phyloP scores from a whole-genome alignment of 2,113 vertebrate species.

The Anthoscopus minutus region DNA sequence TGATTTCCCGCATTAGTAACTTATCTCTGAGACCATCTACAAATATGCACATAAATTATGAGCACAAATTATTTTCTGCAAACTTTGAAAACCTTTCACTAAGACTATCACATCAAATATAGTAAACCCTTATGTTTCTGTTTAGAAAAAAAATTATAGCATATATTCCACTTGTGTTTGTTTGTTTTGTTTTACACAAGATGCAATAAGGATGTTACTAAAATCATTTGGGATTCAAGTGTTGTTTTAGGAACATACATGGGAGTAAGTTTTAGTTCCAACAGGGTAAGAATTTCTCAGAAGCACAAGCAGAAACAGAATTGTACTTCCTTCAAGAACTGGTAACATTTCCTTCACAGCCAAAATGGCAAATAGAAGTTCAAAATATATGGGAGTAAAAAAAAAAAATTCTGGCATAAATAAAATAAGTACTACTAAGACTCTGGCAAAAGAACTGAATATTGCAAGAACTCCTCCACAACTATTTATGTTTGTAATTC shows the following conservation, averaged over 20 bases:
- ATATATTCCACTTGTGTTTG: neutral
- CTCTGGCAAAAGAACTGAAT: neutral
- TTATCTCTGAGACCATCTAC: neutral
- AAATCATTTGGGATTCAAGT: neutral
- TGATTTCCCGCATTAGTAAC: neutral
- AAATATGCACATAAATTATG: neutral
- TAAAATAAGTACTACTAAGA: neutral
- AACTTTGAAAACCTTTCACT: neutral
- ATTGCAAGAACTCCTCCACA: neutral
- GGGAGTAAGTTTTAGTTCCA: neutral
- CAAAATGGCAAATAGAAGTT: neutral
- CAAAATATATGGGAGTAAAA: neutral
- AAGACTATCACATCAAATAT: neutral
- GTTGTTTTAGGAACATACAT: neutral
- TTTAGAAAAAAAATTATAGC: neutral
- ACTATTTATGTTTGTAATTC: neutral
- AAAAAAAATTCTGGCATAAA: neutral
- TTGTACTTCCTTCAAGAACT: neutral
- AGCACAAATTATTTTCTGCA: neutral
- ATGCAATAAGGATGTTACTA: neutral
- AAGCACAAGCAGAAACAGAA: neutral
- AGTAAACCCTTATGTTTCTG: rapidly evolving
- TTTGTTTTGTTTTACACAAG: neutral
- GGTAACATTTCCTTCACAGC: neutral
- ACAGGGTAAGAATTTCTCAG: neutral